Evolutionary conservation across 2,797 vertebrate genomes (phyloP).

Genomic region (Siniperca scherzeri): DNA sequence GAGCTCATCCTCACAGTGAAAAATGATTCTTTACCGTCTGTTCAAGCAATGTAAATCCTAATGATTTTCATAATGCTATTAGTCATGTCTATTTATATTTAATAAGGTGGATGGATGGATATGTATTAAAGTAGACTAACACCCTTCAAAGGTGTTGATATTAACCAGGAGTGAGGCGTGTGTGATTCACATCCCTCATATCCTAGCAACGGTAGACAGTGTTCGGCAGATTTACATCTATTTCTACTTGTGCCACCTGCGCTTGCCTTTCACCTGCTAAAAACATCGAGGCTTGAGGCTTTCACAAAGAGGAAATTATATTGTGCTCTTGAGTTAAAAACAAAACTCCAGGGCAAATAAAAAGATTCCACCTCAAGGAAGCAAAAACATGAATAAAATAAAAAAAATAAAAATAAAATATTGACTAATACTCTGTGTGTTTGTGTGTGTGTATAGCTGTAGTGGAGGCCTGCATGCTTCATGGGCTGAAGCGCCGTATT

Average conservation of each 20-base stretch:
- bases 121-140: conserved; percentile 42
- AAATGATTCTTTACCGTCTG: conserved; percentile 20
- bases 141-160: conserved; percentile 66
- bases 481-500: conserved; percentile 92
- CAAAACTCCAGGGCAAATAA: not conserved
- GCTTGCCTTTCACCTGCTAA: conserved; percentile 41
- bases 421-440: conserved; percentile 36
- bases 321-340: conserved; percentile 8
- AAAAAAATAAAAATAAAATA: conserved; percentile 1
- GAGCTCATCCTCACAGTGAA: conserved; percentile 37
- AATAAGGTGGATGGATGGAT: conserved; percentile 23
- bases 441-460: conserved; percentile 86
- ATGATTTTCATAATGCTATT: conserved; percentile 18
- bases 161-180: conserved; percentile 65
- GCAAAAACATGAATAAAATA: not conserved
- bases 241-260: conserved; percentile 67
- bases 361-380: not conserved
- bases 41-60: conserved; percentile 20
- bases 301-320: conserved; percentile 8
- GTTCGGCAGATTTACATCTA: conserved; percentile 56
- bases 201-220: conserved; percentile 77
- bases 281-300: not conserved
- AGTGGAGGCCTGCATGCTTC: conserved; percentile 94
- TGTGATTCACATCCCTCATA: conserved; percentile 76
- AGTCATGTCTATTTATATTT: conserved; percentile 39